phyloP scores from a whole-genome alignment of 2,113 vertebrate genomes.

The Eurystomus gularis region DNA sequence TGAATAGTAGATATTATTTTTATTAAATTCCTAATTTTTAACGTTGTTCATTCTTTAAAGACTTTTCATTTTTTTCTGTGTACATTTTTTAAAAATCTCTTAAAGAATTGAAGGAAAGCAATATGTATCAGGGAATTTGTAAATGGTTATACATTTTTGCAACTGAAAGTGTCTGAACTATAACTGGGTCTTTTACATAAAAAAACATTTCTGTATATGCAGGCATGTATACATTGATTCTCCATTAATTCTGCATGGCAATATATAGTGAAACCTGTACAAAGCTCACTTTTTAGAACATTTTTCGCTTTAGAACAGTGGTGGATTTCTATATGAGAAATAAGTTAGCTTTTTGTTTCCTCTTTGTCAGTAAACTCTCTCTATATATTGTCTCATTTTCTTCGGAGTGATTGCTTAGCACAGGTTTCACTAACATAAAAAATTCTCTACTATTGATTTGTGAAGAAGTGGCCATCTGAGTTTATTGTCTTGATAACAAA shows the following conservation, averaged over 20 bases:
- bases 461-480: neutral
- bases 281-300: neutral
- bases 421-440: neutral
- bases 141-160: neutral
- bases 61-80: neutral
- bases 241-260: neutral
- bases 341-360: neutral
- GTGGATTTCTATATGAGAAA: neutral
- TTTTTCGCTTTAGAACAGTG: neutral
- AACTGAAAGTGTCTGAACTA: neutral
- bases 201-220: constrained; percentile 4
- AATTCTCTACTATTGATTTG: neutral
- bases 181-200: neutral
- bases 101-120: neutral
- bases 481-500: neutral
- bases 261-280: neutral
- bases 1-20: neutral
- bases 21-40: neutral
- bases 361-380: neutral
- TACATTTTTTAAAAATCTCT: neutral
- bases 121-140: neutral
- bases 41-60: neutral
- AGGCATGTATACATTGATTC: constrained; percentile 61
- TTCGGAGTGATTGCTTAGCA: neutral
- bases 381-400: neutral